Evolutionary conservation across 1,140 invertebrate species (phyloP).

Genomic region (Agrilus planipennis): DNA sequence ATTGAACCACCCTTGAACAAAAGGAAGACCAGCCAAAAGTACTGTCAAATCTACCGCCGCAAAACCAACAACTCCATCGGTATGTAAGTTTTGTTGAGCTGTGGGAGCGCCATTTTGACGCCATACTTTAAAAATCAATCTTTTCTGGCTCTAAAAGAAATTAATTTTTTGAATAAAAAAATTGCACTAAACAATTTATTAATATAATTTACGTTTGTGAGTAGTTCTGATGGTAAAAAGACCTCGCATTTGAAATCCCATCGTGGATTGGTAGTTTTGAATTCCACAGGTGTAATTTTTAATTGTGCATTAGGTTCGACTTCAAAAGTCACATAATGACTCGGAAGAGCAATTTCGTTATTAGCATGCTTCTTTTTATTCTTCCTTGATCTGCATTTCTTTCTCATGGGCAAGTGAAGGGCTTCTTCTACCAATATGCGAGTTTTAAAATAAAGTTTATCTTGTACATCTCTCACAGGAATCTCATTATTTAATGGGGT

Average conservation of each 20-base stretch:
- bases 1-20: slow-evolving; percentile 48
- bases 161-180: slow-evolving; percentile 2
- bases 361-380: slow-evolving; percentile 18
- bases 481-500: neutral
- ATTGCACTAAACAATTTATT: neutral
- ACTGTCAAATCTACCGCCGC: slow-evolving; percentile 45
- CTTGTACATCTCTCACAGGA: neutral
- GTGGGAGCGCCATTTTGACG: slow-evolving; percentile 31
- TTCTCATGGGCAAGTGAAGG: slow-evolving; percentile 41
- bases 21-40: slow-evolving; percentile 38
- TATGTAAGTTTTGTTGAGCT: slow-evolving; percentile 35
- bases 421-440: slow-evolving; percentile 43
- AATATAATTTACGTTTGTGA: slow-evolving; percentile 39
- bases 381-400: slow-evolving; percentile 26
- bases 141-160: slow-evolving; percentile 41
- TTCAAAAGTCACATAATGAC: slow-evolving; percentile 49
- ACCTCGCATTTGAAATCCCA: slow-evolving; percentile 45
- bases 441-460: slow-evolving; percentile 30
- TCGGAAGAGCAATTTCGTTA: slow-evolving; percentile 32
- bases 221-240: slow-evolving; percentile 37
- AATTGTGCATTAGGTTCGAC: slow-evolving; percentile 21
- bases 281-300: slow-evolving; percentile 39
- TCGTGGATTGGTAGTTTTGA: slow-evolving; percentile 40
- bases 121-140: slow-evolving; percentile 49
- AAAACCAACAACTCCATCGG: slow-evolving; percentile 45